A percentile compares a stretch with the other conserved stretches of the same genome.
Conservation (phyloP, 2,113 vertebrate genomes). For the Pterocles orientalis region DNA sequence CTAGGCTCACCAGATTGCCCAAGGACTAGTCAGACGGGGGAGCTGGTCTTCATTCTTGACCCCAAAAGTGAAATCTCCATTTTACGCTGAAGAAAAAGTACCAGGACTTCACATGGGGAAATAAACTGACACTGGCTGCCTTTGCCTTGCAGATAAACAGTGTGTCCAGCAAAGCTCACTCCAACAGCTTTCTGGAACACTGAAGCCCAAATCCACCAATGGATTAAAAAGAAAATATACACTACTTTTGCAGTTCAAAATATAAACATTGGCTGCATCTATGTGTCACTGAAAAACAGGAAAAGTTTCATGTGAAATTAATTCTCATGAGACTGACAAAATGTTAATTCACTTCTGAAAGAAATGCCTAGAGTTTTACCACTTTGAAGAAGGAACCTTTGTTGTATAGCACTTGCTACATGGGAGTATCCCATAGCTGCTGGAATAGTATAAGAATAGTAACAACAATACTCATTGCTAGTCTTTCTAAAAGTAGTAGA, state of each 20-base stretch:
- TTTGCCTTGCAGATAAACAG: not conserved
- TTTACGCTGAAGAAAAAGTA: not conserved
- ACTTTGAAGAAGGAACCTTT: not conserved
- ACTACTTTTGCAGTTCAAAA: not conserved
- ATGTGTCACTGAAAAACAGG: not conserved
- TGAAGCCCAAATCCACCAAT: not conserved
- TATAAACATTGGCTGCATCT: not conserved
- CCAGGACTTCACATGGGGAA: not conserved
- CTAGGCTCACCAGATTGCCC: not conserved
- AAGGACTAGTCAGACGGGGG: not conserved
- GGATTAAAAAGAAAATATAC: not conserved
- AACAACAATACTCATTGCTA: not conserved
- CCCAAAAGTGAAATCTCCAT: not conserved
- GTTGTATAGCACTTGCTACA: not conserved
- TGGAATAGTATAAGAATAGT: not conserved
- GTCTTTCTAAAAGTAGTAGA: not conserved
- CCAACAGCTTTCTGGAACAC: not conserved
- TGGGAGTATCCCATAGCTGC: not conserved
- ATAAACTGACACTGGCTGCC: not conserved
- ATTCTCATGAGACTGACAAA: not conserved
- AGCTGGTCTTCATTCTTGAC: not conserved
- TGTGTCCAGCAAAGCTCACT: not conserved
- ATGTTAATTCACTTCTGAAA: not conserved
- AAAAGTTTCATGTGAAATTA: not conserved
- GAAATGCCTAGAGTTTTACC: not conserved